These are phyloP conservation scores for Cardinalis cardinalis DNA, from an alignment of 2,113 vertebrate species.

Conservation along the genomic window DNA sequence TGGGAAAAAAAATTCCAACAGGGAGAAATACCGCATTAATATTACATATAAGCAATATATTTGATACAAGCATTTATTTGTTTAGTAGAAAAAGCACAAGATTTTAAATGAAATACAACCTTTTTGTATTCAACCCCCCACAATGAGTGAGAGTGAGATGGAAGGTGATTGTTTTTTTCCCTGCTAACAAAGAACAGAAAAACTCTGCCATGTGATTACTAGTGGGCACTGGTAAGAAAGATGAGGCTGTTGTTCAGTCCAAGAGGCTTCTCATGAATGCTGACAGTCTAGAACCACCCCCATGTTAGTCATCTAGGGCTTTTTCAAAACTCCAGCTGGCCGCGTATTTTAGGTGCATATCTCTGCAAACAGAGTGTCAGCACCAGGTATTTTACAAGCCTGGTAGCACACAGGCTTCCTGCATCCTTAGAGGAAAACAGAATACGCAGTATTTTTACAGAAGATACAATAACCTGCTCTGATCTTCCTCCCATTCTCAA, in stretches of 20 bases:
- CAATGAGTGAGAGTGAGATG: background rate
- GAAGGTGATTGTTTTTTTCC: background rate
- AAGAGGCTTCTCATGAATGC: background rate
- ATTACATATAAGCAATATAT: background rate
- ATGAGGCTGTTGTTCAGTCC: background rate
- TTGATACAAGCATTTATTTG: background rate
- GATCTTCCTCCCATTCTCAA: background rate
- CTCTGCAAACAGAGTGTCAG: background rate
- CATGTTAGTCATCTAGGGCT: background rate
- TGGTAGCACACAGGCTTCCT: background rate
- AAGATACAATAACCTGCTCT: background rate
- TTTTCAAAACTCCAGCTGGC: background rate
- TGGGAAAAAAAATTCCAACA: background rate
- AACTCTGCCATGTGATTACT: background rate
- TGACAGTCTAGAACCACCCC: background rate
- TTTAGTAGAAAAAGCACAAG: background rate
- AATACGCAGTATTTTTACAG: background rate
- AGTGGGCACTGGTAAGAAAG: background rate
- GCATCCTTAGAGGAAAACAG: background rate
- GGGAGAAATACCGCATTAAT: background rate
- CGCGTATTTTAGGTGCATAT: fast-evolving
- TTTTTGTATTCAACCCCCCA: background rate
- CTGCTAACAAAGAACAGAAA: background rate
- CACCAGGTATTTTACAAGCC: background rate
- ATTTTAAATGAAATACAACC: background rate